Evolutionary conservation across 2,797 vertebrate genomes (phyloP).

Genomic region (Myotis vivesi): DNA sequence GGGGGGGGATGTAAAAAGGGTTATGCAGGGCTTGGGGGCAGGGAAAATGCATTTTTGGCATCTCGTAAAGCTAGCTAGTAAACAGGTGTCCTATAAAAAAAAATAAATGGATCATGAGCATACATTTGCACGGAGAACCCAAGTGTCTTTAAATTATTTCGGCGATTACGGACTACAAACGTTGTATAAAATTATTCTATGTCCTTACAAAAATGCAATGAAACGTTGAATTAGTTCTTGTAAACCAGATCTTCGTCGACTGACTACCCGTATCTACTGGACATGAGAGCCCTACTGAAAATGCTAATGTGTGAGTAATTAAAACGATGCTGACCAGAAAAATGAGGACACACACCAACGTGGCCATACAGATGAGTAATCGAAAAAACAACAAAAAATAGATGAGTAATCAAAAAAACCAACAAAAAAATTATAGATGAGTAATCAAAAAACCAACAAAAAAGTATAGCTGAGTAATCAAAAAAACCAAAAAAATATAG

Average conservation of each 20-base stretch:
- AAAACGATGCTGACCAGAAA: conserved; percentile 67
- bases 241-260: conserved; percentile 92
- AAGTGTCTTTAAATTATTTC: conserved; percentile 86
- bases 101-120: conserved; percentile 74
- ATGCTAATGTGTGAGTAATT: conserved; percentile 84
- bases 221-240: conserved; percentile 89
- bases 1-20: conserved; percentile 60
- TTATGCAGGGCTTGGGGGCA: conserved; percentile 52
- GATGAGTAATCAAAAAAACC: conserved; percentile 72
- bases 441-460: conserved; percentile 40
- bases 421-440: conserved; percentile 47
- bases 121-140: conserved; percentile 78
- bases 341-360: conserved; percentile 68
- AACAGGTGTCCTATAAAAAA: conserved; percentile 79
- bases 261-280: conserved; percentile 98
- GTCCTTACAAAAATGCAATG: conserved; percentile 88
- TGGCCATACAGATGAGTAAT: conserved; percentile 69
- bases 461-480: conserved; percentile 61
- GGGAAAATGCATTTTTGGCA: conserved; percentile 79
- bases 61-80: conserved; percentile 86
- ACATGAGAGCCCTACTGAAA: conserved; percentile 90
- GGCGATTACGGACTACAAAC: conserved; percentile 86
- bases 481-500: not conserved
- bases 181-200: conserved; percentile 87
- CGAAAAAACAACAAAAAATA: conserved; percentile 43